Evolutionary conservation across 2,888 invertebrate genomes (phyloP), one percentile per base, ranked within the genome.

Genomic region (Polymixis flavicincta): DNA sequence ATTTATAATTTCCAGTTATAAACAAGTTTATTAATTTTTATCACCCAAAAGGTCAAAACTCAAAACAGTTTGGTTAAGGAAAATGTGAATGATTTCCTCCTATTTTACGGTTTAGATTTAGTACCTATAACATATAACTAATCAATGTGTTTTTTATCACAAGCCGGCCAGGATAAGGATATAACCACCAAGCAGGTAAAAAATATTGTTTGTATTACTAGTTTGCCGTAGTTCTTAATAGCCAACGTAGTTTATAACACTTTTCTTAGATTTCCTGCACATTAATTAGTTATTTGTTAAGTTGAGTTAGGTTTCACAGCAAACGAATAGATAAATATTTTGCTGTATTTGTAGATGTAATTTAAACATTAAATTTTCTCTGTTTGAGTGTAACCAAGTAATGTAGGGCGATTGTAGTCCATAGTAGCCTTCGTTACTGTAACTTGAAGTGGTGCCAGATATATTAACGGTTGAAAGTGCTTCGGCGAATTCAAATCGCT

Each of bases 91-190:
- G 13, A 60, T 83, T 67, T 85, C 63, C 79, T 72, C 60, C 13
- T 73, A 63, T 25, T 71, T 52, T 54, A 37, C 19, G 28, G 42
- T 57, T 32, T 7, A 68, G 59, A 37, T 66, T 72, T 67, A 17
- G 4, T 71, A 45, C 11, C 42, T 45, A 7, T 54, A 28, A 32
- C 9, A 22, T 52, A 17, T 11, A n/a, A 42, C 37, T 70, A 81
- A 75, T 63, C 17, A 25, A 64, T 63, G 14, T 85, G 28, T 77
- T 85, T 85, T 83, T 5, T 63, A 78, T 66, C 50, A 67, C 74
- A 78, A 78, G 84, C 80, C 55, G 64, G n/a, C 73, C 70, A 74
- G 86, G 86, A 83, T 78, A 78, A 60, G 32, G 78, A 69, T 70
- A 37, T 48, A 65, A 54, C 28, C 32, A 17, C 52, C 45, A 28